phyloP scores from a whole-genome alignment of 2,888 invertebrate genomes.

The Himalopsyche japonica region DNA sequence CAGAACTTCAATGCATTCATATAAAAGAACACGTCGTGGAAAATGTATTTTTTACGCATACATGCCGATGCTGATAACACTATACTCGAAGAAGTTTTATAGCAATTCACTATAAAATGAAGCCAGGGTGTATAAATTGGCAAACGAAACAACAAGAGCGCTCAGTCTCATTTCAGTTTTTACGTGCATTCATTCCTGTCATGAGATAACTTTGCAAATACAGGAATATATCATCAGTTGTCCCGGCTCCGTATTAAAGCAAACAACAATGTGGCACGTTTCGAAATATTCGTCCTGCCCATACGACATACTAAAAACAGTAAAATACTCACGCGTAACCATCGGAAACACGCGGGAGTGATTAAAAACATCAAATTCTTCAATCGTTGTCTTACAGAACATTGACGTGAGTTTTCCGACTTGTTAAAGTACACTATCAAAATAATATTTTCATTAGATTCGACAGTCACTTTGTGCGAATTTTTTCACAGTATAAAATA shows the following conservation, averaged over 20 bases:
- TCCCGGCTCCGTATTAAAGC: background rate
- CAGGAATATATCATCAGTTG: constrained; percentile 21
- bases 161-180: constrained; percentile 33
- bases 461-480: no score
- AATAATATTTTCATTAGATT: no score
- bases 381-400: no score
- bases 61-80: constrained; percentile 27
- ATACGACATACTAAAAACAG: no score
- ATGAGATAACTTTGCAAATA: constrained; percentile 25
- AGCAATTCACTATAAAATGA: constrained; percentile 48
- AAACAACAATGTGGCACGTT: background rate
- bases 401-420: no score
- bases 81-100: constrained; percentile 27
- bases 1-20: background rate
- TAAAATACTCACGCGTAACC: no score
- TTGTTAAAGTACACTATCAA: no score
- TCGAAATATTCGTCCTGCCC: background rate
- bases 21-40: background rate
- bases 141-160: constrained; percentile 57
- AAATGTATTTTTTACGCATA: constrained; percentile 23
- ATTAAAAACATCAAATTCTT: no score
- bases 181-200: constrained; percentile 36
- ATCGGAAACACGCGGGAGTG: no score
- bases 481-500: no score
- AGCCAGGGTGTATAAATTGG: constrained; percentile 62